Percentiles rank a stretch among this genome's conserved stretches.
These are phyloP conservation scores for Cephus nigrinus DNA, from an alignment of 2,888 invertebrate species.

Conservation along the genomic window DNA sequence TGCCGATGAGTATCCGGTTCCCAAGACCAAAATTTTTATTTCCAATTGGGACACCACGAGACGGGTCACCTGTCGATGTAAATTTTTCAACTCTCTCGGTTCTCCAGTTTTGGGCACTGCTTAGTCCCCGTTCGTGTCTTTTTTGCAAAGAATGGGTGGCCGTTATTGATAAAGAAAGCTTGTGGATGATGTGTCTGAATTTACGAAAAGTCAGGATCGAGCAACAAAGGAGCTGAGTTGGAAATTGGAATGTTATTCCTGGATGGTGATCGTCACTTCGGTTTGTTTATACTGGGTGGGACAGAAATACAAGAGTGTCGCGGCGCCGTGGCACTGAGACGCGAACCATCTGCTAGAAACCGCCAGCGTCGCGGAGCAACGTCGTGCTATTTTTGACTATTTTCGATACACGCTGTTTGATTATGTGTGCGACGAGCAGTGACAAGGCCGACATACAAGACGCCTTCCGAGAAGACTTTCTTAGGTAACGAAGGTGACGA, in stretches of 20 bases:
- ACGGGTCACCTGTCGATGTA: too few species aligned
- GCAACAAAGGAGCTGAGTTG: conserved; percentile 15
- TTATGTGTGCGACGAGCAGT: conserved; percentile 46
- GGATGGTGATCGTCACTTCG: conserved; percentile 59
- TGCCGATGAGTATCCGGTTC: too few species aligned
- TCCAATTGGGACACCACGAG: too few species aligned
- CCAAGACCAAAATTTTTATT: too few species aligned
- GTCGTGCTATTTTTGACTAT: conserved; percentile 42
- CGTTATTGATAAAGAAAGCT: too few species aligned
- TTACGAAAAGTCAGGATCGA: neutral
- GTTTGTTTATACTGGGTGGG: conserved; percentile 62
- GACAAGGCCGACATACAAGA: conserved; percentile 40
- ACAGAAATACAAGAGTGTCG: conserved; percentile 64
- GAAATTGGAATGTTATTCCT: conserved; percentile 53
- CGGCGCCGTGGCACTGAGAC: conserved; percentile 43
- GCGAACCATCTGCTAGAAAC: conserved; percentile 57
- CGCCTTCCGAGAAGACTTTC: conserved; percentile 42
- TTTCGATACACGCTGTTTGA: conserved; percentile 43
- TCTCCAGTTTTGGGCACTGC: too few species aligned
- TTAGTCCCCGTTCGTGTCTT: too few species aligned
- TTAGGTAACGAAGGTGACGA: conserved; percentile 44
- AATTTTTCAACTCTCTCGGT: too few species aligned
- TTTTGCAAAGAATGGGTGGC: too few species aligned
- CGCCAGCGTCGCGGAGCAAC: conserved; percentile 16
- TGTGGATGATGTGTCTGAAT: too few species aligned